A percentile compares a stretch with the other conserved stretches of the same genome.
Evolutionary conservation across 2,113 vertebrate species (phyloP).

Genomic region (Phainopepla nitens): DNA sequence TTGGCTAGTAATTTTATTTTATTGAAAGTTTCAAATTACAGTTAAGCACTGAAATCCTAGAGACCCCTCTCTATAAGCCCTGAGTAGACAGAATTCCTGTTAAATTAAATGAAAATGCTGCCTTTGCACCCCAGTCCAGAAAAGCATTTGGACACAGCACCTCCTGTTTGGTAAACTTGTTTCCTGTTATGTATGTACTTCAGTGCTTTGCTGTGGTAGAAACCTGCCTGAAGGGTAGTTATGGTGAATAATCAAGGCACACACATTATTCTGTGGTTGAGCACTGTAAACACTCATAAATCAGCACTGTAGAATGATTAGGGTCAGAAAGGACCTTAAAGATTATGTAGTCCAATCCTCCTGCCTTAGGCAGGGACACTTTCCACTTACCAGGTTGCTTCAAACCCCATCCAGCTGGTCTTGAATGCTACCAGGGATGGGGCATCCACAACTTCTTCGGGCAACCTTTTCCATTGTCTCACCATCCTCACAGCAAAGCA

Average conservation of each 20-base stretch:
- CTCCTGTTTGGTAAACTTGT: background rate
- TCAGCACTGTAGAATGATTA: background rate
- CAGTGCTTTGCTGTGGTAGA: background rate
- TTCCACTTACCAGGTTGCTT: background rate
- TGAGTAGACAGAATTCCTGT: background rate
- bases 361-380: background rate
- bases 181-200: background rate
- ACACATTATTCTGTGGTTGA: background rate
- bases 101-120: background rate
- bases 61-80: background rate
- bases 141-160: background rate
- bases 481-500: background rate
- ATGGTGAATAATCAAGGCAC: background rate
- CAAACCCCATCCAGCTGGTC: background rate
- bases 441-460: background rate
- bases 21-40: background rate
- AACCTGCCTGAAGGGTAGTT: background rate
- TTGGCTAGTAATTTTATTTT: background rate
- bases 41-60: background rate
- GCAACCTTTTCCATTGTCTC: background rate
- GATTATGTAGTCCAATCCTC: accelerated
- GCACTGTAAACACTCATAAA: background rate
- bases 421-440: background rate
- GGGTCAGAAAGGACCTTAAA: background rate
- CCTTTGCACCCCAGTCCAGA: background rate